Percentiles rank a stretch among this genome's conserved stretches.
These are phyloP conservation scores for Exaiptasia diaphana DNA, from an alignment of 64 coral and sea anemone genomes.

Conservation along the genomic window DNA sequence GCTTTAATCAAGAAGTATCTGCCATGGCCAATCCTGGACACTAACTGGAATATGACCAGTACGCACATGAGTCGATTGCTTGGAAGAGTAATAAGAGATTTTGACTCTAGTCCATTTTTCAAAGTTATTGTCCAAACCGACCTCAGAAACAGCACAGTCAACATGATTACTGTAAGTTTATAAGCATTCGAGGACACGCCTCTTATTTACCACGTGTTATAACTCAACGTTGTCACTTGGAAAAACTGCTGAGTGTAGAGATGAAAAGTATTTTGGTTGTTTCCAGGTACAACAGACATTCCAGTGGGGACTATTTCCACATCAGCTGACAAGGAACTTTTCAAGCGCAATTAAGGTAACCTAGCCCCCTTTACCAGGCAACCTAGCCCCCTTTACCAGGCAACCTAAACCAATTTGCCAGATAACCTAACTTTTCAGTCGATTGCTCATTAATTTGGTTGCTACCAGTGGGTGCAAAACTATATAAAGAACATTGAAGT, in stretches of 20 bases:
- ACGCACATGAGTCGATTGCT: background rate
- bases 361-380: no score
- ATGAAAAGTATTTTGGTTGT: background rate
- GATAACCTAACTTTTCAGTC: no score
- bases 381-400: no score
- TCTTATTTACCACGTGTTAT: background rate
- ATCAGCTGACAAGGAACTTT: background rate
- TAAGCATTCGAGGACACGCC: background rate
- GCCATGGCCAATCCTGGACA: background rate
- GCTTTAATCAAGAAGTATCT: background rate
- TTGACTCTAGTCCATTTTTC: background rate
- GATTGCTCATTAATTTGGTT: no score
- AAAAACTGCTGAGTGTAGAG: background rate
- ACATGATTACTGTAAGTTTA: constrained; percentile 10
- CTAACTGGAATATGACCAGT: background rate
- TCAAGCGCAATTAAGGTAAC: background rate
- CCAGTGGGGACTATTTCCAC: background rate
- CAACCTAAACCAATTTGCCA: no score
- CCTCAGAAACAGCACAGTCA: background rate
- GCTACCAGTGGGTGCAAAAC: no score
- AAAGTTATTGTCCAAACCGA: background rate
- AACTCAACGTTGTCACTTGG: background rate
- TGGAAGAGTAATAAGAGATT: background rate
- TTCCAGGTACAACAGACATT: constrained; percentile 2
- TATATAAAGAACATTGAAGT: no score